A percentile compares a stretch with the other conserved stretches of the same genome.
These are phyloP conservation scores for Phaonia tiefii DNA, from an alignment of 2,888 invertebrate genomes.

Conservation along the genomic window DNA sequence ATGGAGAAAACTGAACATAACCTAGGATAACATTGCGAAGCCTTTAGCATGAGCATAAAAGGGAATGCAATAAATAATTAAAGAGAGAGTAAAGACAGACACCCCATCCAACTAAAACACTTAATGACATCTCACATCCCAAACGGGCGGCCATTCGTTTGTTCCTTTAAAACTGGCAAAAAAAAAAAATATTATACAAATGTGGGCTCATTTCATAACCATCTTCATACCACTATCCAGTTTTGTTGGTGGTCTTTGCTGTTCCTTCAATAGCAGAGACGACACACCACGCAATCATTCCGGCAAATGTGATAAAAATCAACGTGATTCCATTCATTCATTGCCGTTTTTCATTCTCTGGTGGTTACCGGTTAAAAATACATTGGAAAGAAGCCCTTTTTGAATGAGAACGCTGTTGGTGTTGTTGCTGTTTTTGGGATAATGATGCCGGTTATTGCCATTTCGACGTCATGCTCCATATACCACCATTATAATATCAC, in stretches of 20 bases:
- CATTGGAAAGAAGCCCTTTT: background rate
- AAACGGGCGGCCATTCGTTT: background rate
- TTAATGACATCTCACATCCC: no score
- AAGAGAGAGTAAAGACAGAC: constrained; percentile 4
- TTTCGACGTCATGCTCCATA: constrained; percentile 10
- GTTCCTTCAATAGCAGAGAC: no score
- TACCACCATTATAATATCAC: background rate
- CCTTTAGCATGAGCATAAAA: no score
- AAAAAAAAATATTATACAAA: background rate
- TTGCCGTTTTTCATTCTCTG: background rate
- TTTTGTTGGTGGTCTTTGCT: no score
- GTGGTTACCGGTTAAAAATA: no score
- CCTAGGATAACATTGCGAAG: background rate
- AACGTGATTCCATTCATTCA: constrained; percentile 22
- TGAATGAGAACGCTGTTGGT: background rate
- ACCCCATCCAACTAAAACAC: no score
- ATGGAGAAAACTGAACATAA: background rate
- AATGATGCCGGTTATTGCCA: constrained; percentile 18
- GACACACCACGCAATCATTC: no score
- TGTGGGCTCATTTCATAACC: no score
- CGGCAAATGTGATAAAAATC: constrained; percentile 7
- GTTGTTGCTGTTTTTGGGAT: background rate
- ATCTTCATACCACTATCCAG: no score
- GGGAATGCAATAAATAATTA: no score
- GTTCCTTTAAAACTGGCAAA: no score